Evolutionary conservation across 2,888 invertebrate genomes (phyloP).

Genomic region (Drosophila ezoana): DNA sequence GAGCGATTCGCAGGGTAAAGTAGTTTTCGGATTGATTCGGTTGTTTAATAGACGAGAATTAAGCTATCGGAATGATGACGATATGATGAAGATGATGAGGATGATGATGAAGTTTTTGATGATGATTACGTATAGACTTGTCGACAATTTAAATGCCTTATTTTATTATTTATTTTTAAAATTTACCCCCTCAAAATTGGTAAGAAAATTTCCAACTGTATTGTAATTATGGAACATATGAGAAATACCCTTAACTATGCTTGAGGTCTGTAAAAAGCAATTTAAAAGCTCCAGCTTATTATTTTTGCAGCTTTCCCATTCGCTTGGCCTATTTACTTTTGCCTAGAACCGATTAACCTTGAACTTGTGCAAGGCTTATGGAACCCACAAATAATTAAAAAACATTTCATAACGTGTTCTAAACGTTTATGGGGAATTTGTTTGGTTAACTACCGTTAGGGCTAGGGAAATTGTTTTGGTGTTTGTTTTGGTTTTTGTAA

Average conservation of each 20-base stretch:
- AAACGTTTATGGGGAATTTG: constrained; percentile 22
- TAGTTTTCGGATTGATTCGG: constrained; percentile 11
- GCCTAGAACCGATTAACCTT: constrained; percentile 29
- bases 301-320: constrained; percentile 13
- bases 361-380: constrained; percentile 26
- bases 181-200: too few species aligned
- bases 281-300: neutral
- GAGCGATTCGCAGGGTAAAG: constrained; percentile 11
- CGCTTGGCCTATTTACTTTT: neutral
- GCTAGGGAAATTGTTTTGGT: constrained; percentile 4
- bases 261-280: neutral
- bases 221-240: too few species aligned
- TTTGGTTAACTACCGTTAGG: neutral
- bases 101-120: too few species aligned
- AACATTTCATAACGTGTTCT: constrained; percentile 18
- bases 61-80: constrained; percentile 3
- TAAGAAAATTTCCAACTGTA: too few species aligned
- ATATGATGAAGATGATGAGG: neutral
- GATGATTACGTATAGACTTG: too few species aligned
- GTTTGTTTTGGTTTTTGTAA: neutral
- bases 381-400: constrained; percentile 34
- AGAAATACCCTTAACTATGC: neutral
- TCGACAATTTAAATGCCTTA: too few species aligned
- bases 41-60: constrained; percentile 9
- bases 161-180: too few species aligned